Evolutionary conservation across 2,888 invertebrate genomes (phyloP), one percentile per base, ranked within the genome.

Genomic region (Zele albiditarsus): DNA sequence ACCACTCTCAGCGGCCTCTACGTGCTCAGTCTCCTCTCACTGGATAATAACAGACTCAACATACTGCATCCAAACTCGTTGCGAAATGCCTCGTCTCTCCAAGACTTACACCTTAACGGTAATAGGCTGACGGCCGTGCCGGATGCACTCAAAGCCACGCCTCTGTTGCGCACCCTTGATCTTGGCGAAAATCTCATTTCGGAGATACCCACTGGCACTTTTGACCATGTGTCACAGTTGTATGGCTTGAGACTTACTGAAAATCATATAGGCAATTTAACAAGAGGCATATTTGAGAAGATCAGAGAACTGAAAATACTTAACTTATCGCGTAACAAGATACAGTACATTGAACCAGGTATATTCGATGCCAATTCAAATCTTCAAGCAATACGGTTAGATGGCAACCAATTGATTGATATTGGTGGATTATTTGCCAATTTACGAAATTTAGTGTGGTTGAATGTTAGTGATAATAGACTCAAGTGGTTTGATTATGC

Each of bases 401-500:
- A 96, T 89, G 94, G 95, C 78, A 96, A 96, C 91, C 94, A 94
- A 88, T 90, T 96, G 84, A 93, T 93, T 77, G 94, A 95, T 86
- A 95, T 96, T 80, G 93, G 93, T 80, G 94, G 94, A 77, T 91
- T 96, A 81, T 96, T 96, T 88, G 93, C 94, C 42, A 95, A 95
- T 90, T 91, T 96, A 81, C 95, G 95, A 70, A 95, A 94, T 90
- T 92, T 96, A 81, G 94, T 95, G 80, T 95, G 95, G 95, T 91
- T 96, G 76, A 96, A 96, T 88, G 95, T 96, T 86, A 96, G 95
- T 84, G 95, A 95, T 90, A 96, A 96, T 90, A 93, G 93, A 87
- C 91, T 96, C 81, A 94, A 94, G 90, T 93, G 93, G 92, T 95
- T 96, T 89, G 95, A 96, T 90, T 96, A 96, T 89, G 94, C 95